Base-by-base conservation (phyloP, 35 echinoderm and acorn worm genomes). In the Ptychodera flava region DNA sequence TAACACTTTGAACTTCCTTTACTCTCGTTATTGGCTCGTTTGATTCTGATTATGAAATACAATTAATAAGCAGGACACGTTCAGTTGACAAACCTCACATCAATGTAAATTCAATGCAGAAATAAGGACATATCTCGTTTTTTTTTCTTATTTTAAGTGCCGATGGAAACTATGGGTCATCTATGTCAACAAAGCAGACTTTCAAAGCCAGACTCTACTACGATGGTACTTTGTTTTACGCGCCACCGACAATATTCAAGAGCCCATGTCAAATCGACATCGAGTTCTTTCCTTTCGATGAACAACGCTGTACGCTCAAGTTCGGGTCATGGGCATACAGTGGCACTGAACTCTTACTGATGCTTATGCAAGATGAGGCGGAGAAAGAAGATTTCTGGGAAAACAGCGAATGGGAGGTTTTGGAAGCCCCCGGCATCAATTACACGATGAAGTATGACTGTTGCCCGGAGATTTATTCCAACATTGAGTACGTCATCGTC, bases 251-350 rank as follows among this genome's bases (percentile, higher is more conserved):
- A 0, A 88, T 99, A 35, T 99, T 94, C 83, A 94, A 94, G 79
- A 99, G 96, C 85, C 89, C 96, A 0, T 99, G 96, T 88, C 33
- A 85, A 27, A 99, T 99, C 78, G 90, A 99, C 77, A 92, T 99
- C 29, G 84, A 84, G 52, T 94, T 88, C 87, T 99, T 94, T 81
- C 96, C 96, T 75, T 99, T 94, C 34, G 96, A 99, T 53, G 93
- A 99, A 79, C 96, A 99, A 79, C 79, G 84, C 28, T 99, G 96
- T 79, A 86, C 82, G 15, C 80, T 99, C 30, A 99, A 99, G 77
- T 99, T 99, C 37, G 96, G 96, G 1, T 99, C 96, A 12, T 99
- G 96, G 96, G 92, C 96, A 33, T 91, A 99, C 91, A 90, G 91
- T 33, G 96, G 96, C 6, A 64, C 6, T 64, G 45, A 64, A 64